phyloP scores from a whole-genome alignment of 2,113 vertebrate species.

The Hippocampus guttulatus region DNA sequence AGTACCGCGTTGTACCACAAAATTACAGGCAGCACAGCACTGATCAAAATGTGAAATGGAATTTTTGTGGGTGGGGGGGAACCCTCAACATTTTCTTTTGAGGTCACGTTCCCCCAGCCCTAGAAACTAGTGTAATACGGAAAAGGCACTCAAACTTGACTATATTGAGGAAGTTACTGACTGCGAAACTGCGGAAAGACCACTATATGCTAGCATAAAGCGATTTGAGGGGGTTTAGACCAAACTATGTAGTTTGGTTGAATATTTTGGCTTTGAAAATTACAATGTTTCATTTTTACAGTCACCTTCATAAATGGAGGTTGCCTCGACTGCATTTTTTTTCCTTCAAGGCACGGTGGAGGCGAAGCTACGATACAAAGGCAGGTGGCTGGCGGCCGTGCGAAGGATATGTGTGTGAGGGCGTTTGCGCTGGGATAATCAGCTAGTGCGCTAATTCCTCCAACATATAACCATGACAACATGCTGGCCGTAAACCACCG shows the following conservation, averaged over 20 bases:
- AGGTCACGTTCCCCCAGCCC: too few relatives aligned
- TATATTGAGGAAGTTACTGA: neutral
- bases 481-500: constrained; percentile 46
- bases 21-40: neutral
- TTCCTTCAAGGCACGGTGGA: constrained; percentile 51
- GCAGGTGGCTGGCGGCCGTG: constrained; percentile 48
- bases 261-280: neutral
- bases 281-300: neutral
- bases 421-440: constrained; percentile 37
- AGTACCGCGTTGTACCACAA: neutral
- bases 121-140: too few relatives aligned
- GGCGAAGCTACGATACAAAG: constrained; percentile 41
- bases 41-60: neutral
- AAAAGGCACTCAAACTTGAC: neutral
- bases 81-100: too few relatives aligned
- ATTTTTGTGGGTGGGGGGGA: too few relatives aligned
- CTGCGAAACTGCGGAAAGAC: neutral
- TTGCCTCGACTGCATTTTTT: neutral
- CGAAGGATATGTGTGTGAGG: constrained; percentile 35
- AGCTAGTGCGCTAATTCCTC: constrained; percentile 58
- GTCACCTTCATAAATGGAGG: neutral
- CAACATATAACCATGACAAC: constrained; percentile 67
- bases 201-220: neutral
- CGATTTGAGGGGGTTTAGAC: neutral
- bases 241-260: neutral